Conservation (phyloP, 2,888 invertebrate genomes). For the Andrena camellia region DNA sequence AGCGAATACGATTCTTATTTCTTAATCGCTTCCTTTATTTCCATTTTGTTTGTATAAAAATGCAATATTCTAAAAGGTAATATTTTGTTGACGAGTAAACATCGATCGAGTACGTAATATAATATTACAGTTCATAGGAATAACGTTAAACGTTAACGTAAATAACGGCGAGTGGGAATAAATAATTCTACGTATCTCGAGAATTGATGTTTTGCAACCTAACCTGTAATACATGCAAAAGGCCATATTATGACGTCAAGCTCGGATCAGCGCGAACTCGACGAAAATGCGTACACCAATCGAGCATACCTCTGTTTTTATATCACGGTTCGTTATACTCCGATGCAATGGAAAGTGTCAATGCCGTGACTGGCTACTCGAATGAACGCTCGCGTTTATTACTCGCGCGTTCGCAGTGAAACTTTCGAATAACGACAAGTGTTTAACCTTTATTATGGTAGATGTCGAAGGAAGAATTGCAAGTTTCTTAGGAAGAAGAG, state of each 20-base stretch:
- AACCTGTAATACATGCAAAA: conserved; percentile 24
- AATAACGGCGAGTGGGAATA: not conserved
- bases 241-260: conserved; percentile 47
- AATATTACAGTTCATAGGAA: not conserved
- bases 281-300: conserved; percentile 55
- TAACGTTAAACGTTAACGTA: not conserved
- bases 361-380: conserved; percentile 8
- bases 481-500: conserved; percentile 49
- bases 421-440: conserved; percentile 20
- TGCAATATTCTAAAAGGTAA: not conserved
- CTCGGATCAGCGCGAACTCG: conserved; percentile 42
- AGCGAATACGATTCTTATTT: too few species aligned
- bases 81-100: not conserved
- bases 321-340: conserved; percentile 31
- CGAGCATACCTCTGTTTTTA: conserved; percentile 49
- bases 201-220: conserved; percentile 30
- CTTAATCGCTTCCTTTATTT: too few species aligned
- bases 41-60: not conserved
- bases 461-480: conserved; percentile 36
- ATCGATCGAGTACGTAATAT: too few species aligned
- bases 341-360: conserved; percentile 50
- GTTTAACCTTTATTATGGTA: conserved; percentile 32
- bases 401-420: conserved; percentile 4
- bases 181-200: not conserved
- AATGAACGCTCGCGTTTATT: conserved; percentile 17